Evolutionary conservation across 2,888 invertebrate genomes (phyloP), one percentile per base, ranked within the genome.

Genomic region (Schrankia costaestrigalis): DNA sequence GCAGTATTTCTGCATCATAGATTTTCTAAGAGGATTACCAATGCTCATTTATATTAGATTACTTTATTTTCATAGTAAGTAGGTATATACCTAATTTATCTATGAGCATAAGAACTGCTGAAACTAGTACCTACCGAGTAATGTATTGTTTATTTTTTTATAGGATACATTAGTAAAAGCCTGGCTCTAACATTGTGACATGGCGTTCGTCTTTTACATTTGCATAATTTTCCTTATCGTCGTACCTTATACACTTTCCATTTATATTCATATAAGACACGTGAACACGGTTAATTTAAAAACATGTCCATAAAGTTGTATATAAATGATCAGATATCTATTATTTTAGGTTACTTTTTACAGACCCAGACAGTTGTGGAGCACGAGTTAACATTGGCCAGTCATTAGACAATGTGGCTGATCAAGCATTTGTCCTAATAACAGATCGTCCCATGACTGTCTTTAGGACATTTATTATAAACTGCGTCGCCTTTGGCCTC

Each of bases 61-160:
- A 14, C 46, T 82, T 14, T 84, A 82, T 50, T 78, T 77, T 35
- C 73, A 78, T 45, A 80, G 84, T 84, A 63, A 81, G 83, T 78
- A 49, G 34, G 9, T 7, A 19, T 19, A 2, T 19, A 18, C 6
- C 3, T 7, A 8, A 11, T 19, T 10, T 26, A 2, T 27, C 7
- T n/a, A 2, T 18, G 2, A 27, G n/a, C 18, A 18, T 17, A 17
- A 17, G n/a, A n/a, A n/a, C n/a, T n/a, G n/a, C n/a, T n/a, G n/a
- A n/a, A n/a, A n/a, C n/a, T n/a, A n/a, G n/a, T n/a, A n/a, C n/a
- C n/a, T n/a, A n/a, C n/a, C n/a, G n/a, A n/a, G n/a, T n/a, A n/a
- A n/a, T n/a, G n/a, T n/a, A n/a, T n/a, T n/a, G n/a, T n/a, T n/a
- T n/a, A n/a, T n/a, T n/a, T n/a, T n/a, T n/a, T n/a, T n/a, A n/a